Evolutionary conservation across 2,797 vertebrate species (phyloP).

Genomic region (Buphagus erythrorhynchus): DNA sequence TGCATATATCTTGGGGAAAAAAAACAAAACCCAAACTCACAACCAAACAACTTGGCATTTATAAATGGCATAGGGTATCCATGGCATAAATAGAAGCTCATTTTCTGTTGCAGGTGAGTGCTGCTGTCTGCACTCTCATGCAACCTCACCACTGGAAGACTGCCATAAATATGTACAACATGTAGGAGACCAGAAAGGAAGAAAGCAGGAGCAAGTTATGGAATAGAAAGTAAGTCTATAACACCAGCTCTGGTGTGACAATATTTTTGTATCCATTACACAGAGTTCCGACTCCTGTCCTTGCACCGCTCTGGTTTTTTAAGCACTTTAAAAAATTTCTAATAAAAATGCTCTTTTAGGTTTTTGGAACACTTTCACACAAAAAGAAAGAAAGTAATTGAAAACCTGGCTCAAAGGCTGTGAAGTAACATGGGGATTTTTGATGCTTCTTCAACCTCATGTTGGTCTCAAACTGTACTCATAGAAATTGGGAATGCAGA

Average conservation of each 20-base stretch:
- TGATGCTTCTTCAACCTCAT: not conserved
- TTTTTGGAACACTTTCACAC: not conserved
- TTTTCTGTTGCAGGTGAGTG: not conserved
- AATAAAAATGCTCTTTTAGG: not conserved
- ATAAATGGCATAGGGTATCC: not conserved
- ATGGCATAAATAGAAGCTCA: not conserved
- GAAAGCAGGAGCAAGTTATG: not conserved
- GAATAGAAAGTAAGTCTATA: not conserved
- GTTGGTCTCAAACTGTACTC: not conserved
- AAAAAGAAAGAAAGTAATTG: not conserved
- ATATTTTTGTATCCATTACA: not conserved
- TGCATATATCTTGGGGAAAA: not conserved
- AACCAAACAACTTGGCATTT: not conserved
- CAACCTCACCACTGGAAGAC: not conserved
- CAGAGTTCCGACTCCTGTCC: not conserved
- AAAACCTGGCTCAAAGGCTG: not conserved
- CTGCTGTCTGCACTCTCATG: not conserved
- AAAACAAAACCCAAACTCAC: not conserved
- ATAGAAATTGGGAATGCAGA: not conserved
- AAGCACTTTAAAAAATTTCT: not conserved
- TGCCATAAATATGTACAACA: accelerated
- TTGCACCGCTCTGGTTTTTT: not conserved
- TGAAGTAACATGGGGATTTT: not conserved
- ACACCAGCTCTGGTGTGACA: not conserved
- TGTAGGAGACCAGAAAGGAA: accelerated